Evolutionary conservation across 1,140 invertebrate species (phyloP).

Genomic region (Hycleus cichorii): DNA sequence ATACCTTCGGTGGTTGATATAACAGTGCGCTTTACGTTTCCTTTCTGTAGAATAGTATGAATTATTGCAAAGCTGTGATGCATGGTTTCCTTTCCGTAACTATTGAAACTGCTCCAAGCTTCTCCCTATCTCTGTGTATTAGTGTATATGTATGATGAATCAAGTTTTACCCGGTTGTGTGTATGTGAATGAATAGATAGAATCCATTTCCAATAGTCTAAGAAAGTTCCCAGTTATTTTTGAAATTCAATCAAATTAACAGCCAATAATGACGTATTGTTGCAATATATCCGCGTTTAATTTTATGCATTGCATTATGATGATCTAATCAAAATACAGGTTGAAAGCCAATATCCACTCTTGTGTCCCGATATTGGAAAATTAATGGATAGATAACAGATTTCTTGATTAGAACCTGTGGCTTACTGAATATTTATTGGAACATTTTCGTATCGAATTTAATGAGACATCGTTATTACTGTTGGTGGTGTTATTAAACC

Average conservation of each 20-base stretch:
- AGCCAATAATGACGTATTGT: neutral
- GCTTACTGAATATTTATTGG: no score
- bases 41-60: conserved; percentile 14
- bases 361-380: no score
- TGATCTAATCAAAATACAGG: conserved; percentile 9
- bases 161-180: conserved; percentile 5
- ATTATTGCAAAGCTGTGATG: conserved; percentile 15
- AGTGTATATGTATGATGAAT: conserved; percentile 11
- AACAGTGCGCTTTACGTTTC: conserved; percentile 16
- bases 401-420: no score
- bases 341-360: neutral
- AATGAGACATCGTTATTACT: no score
- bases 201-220: conserved; percentile 4
- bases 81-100: conserved; percentile 19
- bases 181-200: neutral
- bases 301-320: conserved; percentile 1
- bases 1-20: neutral
- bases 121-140: neutral
- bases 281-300: neutral
- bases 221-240: neutral
- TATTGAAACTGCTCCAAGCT: conserved; percentile 16
- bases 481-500: no score
- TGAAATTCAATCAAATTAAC: conserved; percentile 10
- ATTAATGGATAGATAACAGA: no score
- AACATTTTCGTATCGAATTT: no score